Conservation (phyloP, 2,888 invertebrate species). For the Drosophila suboccidentalis region DNA sequence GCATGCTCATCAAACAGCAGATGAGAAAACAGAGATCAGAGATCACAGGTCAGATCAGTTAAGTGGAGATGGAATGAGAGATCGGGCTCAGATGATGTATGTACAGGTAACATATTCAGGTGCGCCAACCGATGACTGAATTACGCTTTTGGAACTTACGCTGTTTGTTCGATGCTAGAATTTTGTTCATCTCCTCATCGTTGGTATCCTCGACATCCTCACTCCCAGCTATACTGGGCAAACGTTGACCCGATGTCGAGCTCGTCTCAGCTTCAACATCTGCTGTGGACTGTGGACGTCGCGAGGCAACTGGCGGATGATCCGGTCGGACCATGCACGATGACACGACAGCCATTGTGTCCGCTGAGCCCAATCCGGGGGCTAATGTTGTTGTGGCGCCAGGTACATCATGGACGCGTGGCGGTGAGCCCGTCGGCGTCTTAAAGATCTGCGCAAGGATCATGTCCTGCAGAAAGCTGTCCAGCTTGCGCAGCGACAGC, state of each 20-base stretch:
- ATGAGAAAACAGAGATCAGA: background rate
- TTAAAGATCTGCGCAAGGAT: constrained; percentile 91
- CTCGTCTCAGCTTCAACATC: constrained; percentile 11
- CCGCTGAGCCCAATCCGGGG: constrained; percentile 6
- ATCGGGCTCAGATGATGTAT: no score
- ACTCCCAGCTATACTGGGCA: background rate
- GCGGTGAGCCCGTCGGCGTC: constrained; percentile 91
- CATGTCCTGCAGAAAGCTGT: constrained; percentile 95
- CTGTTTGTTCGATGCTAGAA: constrained; percentile 18
- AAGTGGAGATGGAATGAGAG: background rate
- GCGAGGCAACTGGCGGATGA: no score
- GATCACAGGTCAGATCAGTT: background rate
- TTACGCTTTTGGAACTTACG: constrained; percentile 46
- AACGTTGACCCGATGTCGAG: background rate
- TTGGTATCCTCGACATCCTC: constrained; percentile 11
- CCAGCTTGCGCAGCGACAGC: constrained; percentile 95
- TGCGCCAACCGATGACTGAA: constrained; percentile 27
- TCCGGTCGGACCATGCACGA: constrained; percentile 38
- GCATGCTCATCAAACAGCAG: constrained; percentile 8
- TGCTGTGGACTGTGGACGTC: background rate
- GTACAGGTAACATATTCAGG: constrained; percentile 5
- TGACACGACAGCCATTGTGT: constrained; percentile 35
- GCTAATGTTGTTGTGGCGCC: background rate
- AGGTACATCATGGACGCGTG: constrained; percentile 85
- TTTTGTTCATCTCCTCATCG: constrained; percentile 23